These are phyloP conservation scores for Liposcelis brunnea DNA, from an alignment of 2,888 invertebrate species.

Conservation along the genomic window DNA sequence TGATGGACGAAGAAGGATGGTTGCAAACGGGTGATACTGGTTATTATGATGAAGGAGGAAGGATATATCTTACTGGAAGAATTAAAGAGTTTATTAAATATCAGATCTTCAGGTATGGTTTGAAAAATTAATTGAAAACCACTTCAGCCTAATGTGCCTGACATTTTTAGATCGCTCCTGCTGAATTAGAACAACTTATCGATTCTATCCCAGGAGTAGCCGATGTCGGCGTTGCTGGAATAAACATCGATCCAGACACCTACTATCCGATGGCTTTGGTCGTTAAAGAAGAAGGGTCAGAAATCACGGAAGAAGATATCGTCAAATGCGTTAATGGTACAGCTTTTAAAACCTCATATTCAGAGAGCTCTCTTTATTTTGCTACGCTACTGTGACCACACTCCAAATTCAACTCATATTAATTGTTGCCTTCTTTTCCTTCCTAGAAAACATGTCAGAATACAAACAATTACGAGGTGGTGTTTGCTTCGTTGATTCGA, in stretches of 20 bases:
- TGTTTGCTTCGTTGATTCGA: neutral
- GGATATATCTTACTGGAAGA: neutral
- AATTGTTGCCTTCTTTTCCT: neutral
- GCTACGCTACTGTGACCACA: too few species aligned
- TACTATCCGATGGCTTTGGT: conserved; percentile 5
- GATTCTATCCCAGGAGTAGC: conserved; percentile 3
- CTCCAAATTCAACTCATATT: too few species aligned
- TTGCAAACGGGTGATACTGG: neutral
- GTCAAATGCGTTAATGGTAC: conserved; percentile 7
- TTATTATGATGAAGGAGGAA: neutral
- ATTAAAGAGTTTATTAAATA: conserved; percentile 6
- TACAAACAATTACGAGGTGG: conserved; percentile 6
- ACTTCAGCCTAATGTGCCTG: too few species aligned
- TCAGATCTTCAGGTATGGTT: conserved; percentile 1
- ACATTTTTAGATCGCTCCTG: conserved; percentile 5
- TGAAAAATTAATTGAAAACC: too few species aligned
- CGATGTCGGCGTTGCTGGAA: conserved; percentile 6
- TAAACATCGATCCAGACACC: neutral
- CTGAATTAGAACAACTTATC: conserved; percentile 3
- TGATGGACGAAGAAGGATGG: conserved; percentile 4
- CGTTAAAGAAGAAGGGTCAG: conserved; percentile 2
- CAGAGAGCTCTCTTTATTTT: too few species aligned
- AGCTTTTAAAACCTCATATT: too few species aligned
- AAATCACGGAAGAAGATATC: conserved; percentile 5
- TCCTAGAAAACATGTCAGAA: conserved; percentile 5